Percentiles rank a stretch among this genome's conserved stretches.
Evolutionary conservation across 2,888 invertebrate genomes (phyloP).

Genomic region (Pheosia tremula): DNA sequence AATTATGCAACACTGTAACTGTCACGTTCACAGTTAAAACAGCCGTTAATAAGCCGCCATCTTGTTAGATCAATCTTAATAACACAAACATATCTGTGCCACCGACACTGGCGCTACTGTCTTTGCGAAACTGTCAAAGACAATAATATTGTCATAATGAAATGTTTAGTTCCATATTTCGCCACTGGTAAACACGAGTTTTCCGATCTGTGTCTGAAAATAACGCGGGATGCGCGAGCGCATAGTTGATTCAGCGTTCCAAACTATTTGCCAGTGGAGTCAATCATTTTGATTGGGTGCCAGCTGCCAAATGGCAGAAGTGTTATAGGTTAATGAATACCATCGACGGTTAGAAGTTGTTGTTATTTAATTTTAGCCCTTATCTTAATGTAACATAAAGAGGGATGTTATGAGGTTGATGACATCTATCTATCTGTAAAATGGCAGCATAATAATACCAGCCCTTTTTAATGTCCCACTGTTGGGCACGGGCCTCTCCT

Average conservation of each 20-base stretch:
- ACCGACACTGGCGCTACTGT: background rate
- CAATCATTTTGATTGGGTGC: constrained; percentile 39
- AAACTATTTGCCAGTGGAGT: constrained; percentile 37
- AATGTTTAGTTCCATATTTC: background rate
- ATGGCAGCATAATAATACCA: too few species aligned
- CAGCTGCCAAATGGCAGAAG: constrained; percentile 27
- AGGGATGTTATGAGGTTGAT: too few species aligned
- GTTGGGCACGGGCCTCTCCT: too few species aligned
- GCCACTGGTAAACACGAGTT: background rate
- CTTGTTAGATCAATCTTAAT: constrained; percentile 1
- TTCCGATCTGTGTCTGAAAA: constrained; percentile 7
- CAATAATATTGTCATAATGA: background rate
- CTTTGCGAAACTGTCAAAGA: background rate
- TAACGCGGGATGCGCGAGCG: constrained; percentile 12
- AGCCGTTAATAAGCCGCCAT: constrained; percentile 5
- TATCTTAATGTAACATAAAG: too few species aligned
- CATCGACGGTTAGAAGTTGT: background rate
- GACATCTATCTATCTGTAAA: too few species aligned
- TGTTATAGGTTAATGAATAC: constrained; percentile 5
- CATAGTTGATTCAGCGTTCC: constrained; percentile 18
- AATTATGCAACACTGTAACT: constrained; percentile 3
- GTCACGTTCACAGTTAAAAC: constrained; percentile 4
- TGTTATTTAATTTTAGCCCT: background rate
- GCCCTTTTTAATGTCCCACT: too few species aligned
- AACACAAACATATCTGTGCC: background rate